Evolutionary conservation across 2,888 invertebrate genomes (phyloP).

Genomic region (Fragum sueziense): DNA sequence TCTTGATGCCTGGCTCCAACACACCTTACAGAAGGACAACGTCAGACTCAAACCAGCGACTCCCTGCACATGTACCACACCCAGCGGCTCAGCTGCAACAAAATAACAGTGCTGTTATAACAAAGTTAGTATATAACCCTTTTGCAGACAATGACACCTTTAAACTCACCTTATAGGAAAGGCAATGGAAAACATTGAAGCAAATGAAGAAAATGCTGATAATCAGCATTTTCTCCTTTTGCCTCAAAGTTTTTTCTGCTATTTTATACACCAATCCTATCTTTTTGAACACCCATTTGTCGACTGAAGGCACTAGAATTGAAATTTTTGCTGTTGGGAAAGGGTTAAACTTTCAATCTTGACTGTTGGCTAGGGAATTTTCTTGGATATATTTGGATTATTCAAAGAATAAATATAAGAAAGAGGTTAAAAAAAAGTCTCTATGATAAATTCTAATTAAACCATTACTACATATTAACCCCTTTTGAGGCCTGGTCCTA

Average conservation of each 20-base stretch:
- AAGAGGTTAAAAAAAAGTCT: too few species aligned
- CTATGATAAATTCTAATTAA: too few species aligned
- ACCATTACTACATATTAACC: too few species aligned
- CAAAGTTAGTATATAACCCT: too few species aligned
- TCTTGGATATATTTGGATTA: too few species aligned
- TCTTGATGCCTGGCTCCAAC: constrained; percentile 56
- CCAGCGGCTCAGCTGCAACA: background rate
- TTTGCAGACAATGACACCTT: background rate
- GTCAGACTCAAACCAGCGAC: constrained; percentile 71
- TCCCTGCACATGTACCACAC: constrained; percentile 51
- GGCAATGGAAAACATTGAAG: background rate
- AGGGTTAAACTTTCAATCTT: too few species aligned
- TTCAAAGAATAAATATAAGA: too few species aligned
- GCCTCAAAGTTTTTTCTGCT: background rate
- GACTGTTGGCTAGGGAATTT: too few species aligned
- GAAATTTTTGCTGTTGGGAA: too few species aligned
- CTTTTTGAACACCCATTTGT: too few species aligned
- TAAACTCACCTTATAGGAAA: background rate
- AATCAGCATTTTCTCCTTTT: background rate
- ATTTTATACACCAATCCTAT: background rate
- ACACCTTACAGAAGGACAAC: constrained; percentile 73
- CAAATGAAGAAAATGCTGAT: background rate
- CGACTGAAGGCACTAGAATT: too few species aligned
- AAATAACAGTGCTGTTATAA: constrained; percentile 4
- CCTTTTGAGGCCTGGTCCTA: constrained; percentile 60